Conservation (phyloP, 2,113 vertebrate species). For the Neogobius melanostomus region DNA sequence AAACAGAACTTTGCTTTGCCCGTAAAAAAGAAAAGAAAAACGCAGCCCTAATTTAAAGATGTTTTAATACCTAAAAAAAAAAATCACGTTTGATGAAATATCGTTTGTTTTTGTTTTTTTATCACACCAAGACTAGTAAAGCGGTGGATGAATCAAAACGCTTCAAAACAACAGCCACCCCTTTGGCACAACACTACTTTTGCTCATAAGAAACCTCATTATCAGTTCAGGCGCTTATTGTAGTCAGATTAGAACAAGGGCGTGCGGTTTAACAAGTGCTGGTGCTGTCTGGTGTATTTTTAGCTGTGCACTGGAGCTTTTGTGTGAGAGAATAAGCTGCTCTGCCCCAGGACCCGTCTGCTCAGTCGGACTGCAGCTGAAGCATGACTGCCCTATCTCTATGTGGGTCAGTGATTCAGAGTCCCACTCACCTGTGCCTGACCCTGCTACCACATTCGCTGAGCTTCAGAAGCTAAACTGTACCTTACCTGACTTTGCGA, state of each 20-base stretch:
- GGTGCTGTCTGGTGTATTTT: neutral
- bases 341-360: constrained; percentile 39
- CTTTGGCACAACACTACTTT: too few species aligned
- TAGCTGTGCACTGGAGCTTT: neutral
- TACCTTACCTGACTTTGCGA: neutral
- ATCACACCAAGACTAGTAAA: too few species aligned
- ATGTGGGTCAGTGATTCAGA: constrained; percentile 39
- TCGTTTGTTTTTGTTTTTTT: too few species aligned
- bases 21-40: too few species aligned
- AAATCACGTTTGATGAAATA: too few species aligned
- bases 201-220: neutral
- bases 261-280: neutral
- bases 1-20: too few species aligned
- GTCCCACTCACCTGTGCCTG: constrained; percentile 5
- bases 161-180: too few species aligned
- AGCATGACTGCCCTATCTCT: constrained; percentile 24
- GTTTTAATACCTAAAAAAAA: too few species aligned
- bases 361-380: constrained; percentile 43
- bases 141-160: too few species aligned
- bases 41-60: too few species aligned
- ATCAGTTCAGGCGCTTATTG: neutral
- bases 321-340: constrained; percentile 35
- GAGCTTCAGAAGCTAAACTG: neutral
- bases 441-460: neutral
- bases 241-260: neutral